A percentile compares a stretch with the other conserved stretches of the same genome.
These are phyloP conservation scores for Philotrypesis tridentata DNA, from an alignment of 1,140 invertebrate genomes.

Conservation along the genomic window DNA sequence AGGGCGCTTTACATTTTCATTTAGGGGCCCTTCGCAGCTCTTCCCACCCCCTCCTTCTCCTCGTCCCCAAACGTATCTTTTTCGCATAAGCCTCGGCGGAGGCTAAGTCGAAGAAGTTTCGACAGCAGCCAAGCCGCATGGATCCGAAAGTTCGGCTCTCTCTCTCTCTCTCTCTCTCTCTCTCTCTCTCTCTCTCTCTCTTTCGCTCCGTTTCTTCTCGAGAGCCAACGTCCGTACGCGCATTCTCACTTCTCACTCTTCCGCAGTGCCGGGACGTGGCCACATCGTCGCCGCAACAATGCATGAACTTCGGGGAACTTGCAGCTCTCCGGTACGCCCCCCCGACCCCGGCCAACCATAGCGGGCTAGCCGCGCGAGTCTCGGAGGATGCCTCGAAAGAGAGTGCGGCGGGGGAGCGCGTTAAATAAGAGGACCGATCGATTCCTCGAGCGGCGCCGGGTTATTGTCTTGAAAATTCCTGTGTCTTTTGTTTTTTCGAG, in stretches of 20 bases:
- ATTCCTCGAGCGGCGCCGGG: neutral
- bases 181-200: too few relatives aligned
- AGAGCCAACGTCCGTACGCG: neutral
- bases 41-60: too few relatives aligned
- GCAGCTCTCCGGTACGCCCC: neutral
- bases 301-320: slow-evolving; percentile 61
- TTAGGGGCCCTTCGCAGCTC: neutral
- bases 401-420: too few relatives aligned
- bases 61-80: too few relatives aligned
- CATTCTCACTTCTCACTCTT: neutral
- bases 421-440: neutral
- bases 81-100: too few relatives aligned
- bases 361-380: neutral
- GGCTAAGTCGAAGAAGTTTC: neutral
- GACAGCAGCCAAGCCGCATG: too few relatives aligned
- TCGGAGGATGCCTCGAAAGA: neutral
- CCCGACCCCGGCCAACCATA: too few relatives aligned
- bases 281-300: slow-evolving; percentile 58
- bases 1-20: neutral
- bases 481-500: too few relatives aligned
- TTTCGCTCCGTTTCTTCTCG: neutral
- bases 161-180: too few relatives aligned
- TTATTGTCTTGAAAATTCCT: too few relatives aligned
- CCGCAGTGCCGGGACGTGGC: neutral
- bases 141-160: too few relatives aligned